These are phyloP conservation scores for Drosophila ficusphila DNA, from an alignment of 1,140 invertebrate species.

Conservation along the genomic window DNA sequence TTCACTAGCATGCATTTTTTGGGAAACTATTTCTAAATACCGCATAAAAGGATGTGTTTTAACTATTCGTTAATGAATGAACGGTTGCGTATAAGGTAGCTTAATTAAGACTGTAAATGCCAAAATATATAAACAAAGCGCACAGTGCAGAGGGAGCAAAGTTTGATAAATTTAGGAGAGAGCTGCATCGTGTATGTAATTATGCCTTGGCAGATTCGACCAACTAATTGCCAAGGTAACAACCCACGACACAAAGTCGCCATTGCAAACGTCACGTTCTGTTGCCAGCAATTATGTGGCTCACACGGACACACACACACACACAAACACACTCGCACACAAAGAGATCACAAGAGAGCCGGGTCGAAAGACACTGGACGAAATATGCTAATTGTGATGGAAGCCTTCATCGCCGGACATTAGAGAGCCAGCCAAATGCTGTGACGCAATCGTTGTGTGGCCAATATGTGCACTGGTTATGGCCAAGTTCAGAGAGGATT, in stretches of 20 bases:
- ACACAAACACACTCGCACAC: conserved; percentile 1
- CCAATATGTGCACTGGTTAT: neutral
- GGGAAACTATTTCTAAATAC: too few species aligned
- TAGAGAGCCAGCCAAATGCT: neutral
- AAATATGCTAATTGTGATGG: conserved; percentile 25
- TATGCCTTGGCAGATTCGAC: conserved; percentile 31
- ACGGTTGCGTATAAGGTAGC: too few species aligned
- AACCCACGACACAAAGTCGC: neutral
- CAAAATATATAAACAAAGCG: neutral
- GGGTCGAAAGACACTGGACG: conserved; percentile 2
- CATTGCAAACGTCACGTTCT: conserved; percentile 2
- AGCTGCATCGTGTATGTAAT: conserved; percentile 28
- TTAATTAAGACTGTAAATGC: neutral
- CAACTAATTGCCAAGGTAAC: conserved; percentile 34
- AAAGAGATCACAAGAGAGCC: conserved; percentile 1
- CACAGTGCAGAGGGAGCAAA: neutral
- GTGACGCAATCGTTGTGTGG: conserved; percentile 2
- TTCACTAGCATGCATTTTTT: too few species aligned
- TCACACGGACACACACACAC: neutral
- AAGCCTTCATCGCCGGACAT: conserved; percentile 13
- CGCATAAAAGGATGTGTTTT: too few species aligned
- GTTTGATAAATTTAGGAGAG: neutral
- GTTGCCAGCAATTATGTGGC: conserved; percentile 19
- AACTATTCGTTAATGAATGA: too few species aligned
- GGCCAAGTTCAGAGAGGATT: neutral